Conservation (phyloP, 2,113 vertebrate genomes). For the Ptilorrhoa leucosticta region DNA sequence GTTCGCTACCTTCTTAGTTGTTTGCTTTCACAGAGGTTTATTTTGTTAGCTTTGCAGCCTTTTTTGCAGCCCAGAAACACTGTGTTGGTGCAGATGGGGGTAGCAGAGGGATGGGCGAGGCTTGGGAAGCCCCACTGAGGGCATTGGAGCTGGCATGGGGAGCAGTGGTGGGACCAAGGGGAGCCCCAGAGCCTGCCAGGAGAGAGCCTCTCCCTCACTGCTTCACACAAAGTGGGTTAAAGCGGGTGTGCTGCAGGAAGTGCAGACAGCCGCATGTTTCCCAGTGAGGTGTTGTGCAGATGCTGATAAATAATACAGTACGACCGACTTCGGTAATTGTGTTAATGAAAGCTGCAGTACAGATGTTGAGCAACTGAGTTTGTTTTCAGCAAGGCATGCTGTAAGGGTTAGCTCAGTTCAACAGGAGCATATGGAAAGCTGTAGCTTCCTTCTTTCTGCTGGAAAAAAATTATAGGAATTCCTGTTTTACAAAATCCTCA, state of each 20-base stretch:
- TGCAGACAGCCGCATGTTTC: neutral
- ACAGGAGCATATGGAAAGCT: neutral
- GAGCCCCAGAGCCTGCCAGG: neutral
- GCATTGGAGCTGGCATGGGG: rapidly evolving
- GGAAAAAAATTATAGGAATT: neutral
- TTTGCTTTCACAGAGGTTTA: neutral
- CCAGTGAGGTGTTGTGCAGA: neutral
- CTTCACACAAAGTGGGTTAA: rapidly evolving
- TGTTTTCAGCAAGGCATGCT: rapidly evolving
- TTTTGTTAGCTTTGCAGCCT: neutral
- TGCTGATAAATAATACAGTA: neutral
- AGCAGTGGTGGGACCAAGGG: neutral
- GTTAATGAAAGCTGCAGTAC: neutral
- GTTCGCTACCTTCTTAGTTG: neutral
- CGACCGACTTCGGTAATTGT: rapidly evolving
- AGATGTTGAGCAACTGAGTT: neutral
- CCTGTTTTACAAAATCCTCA: neutral
- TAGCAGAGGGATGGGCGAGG: neutral
- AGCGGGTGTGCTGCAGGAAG: rapidly evolving
- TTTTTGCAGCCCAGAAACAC: neutral
- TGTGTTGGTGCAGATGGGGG: neutral
- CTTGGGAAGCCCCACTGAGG: rapidly evolving
- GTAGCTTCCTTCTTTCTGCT: neutral
- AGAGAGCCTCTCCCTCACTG: neutral
- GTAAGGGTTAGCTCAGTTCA: neutral